These are phyloP conservation scores for Apomyelois bistriatella DNA, from an alignment of 2,888 invertebrate species.

Conservation along the genomic window DNA sequence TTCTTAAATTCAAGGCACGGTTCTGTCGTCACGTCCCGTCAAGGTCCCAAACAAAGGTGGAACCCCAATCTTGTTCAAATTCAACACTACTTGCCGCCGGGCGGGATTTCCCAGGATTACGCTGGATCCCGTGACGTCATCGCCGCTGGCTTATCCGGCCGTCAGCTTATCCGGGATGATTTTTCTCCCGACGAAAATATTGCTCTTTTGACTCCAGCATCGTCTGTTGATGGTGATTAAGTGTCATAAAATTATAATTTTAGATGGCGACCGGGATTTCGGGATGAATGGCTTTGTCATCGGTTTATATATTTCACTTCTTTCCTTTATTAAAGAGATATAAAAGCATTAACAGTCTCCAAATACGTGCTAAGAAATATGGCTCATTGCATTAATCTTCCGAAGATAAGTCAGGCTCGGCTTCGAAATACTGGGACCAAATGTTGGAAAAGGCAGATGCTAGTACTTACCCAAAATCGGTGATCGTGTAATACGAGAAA, in stretches of 20 bases:
- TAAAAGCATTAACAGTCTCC: no score
- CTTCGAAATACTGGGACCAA: no score
- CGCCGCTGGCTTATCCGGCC: conserved; percentile 17
- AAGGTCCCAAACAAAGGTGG: conserved; percentile 11
- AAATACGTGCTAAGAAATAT: no score
- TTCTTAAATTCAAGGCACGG: neutral
- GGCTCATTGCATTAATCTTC: no score
- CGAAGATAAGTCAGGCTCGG: no score
- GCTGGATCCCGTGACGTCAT: conserved; percentile 16
- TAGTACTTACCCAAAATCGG: no score
- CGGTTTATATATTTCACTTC: no score
- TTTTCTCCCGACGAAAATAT: conserved; percentile 21
- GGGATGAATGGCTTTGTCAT: neutral
- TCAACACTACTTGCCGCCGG: conserved; percentile 19
- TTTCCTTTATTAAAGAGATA: no score
- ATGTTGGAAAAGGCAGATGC: no score
- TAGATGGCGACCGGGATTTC: conserved; percentile 11
- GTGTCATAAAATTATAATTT: conserved; percentile 19
- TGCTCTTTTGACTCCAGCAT: conserved; percentile 22
- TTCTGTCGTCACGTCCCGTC: neutral
- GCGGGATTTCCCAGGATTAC: conserved; percentile 17
- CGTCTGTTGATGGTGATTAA: conserved; percentile 19
- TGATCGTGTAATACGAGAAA: no score
- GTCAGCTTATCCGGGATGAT: conserved; percentile 20
- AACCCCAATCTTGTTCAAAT: conserved; percentile 18